These are phyloP conservation scores for Brachionus asplanchnoidis DNA, from an alignment of 1,140 invertebrate species.

Conservation along the genomic window DNA sequence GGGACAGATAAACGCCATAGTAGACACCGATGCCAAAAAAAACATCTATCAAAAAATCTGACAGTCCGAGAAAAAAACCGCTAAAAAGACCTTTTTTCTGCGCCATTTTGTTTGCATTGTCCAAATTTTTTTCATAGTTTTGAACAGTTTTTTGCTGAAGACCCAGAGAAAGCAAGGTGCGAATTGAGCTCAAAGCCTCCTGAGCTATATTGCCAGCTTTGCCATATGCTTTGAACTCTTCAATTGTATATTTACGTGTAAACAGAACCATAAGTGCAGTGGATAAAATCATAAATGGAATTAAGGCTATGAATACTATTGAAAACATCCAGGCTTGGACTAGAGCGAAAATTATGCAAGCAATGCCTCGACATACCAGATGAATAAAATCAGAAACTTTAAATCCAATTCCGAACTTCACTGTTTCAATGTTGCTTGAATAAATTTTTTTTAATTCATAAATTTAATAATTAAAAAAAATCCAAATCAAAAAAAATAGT, in stretches of 20 bases:
- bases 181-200: conserved; percentile 9
- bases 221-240: conserved; percentile 38
- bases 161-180: conserved; percentile 22
- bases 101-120: background rate
- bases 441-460: background rate
- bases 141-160: conserved; percentile 50
- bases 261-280: conserved; percentile 18
- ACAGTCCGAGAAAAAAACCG: conserved; percentile 21
- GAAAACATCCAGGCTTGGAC: conserved; percentile 36
- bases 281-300: conserved; percentile 40
- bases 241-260: conserved; percentile 31
- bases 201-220: conserved; percentile 24
- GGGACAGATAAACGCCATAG: conserved; percentile 13
- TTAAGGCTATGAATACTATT: conserved; percentile 13
- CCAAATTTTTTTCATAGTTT: conserved; percentile 45
- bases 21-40: background rate
- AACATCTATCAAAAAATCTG: background rate
- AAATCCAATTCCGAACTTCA: conserved; percentile 35
- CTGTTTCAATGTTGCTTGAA: conserved; percentile 15
- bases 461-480: too few species aligned
- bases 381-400: conserved; percentile 15
- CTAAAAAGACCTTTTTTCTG: conserved; percentile 7
- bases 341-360: background rate
- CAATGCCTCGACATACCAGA: conserved; percentile 11
- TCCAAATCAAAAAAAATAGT: too few species aligned